Evolutionary conservation across 2,113 vertebrate genomes (phyloP).

Genomic region (Cochlearius cochlearius): DNA sequence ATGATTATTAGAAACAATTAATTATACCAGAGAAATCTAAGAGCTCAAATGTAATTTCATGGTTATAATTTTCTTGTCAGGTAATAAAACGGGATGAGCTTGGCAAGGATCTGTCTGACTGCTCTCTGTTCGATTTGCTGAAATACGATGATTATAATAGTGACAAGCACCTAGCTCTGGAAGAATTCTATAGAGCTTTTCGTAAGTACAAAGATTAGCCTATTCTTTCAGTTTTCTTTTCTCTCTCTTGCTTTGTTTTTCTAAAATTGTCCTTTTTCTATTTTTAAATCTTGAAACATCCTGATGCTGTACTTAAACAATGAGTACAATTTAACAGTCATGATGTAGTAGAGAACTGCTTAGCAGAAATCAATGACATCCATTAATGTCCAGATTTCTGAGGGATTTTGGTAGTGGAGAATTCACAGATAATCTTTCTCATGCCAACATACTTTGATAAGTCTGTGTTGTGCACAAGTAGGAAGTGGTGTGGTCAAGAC

Average conservation of each 20-base stretch:
- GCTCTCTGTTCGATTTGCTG: slow-evolving; percentile 90
- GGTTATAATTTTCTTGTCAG: slow-evolving; percentile 79
- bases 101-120: slow-evolving; percentile 81
- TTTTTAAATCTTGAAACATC: background rate
- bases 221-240: background rate
- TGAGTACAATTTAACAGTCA: background rate
- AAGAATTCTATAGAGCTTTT: slow-evolving; percentile 93
- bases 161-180: slow-evolving; percentile 85
- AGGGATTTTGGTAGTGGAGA: background rate
- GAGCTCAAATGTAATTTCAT: slow-evolving; percentile 59
- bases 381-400: background rate
- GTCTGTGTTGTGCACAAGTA: background rate
- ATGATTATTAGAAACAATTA: slow-evolving; percentile 63
- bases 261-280: background rate
- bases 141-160: slow-evolving; percentile 89
- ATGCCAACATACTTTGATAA: background rate
- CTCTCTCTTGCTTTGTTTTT: background rate
- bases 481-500: background rate
- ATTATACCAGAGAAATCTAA: slow-evolving; percentile 48
- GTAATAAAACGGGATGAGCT: slow-evolving; percentile 92
- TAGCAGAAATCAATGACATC: background rate
- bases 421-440: background rate
- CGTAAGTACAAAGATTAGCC: slow-evolving; percentile 78
- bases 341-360: background rate
- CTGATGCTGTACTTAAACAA: background rate